Percentiles rank a stretch among this genome's conserved stretches.
These are phyloP conservation scores for Dryomyza anilis DNA, from an alignment of 2,888 invertebrate genomes.

Conservation along the genomic window DNA sequence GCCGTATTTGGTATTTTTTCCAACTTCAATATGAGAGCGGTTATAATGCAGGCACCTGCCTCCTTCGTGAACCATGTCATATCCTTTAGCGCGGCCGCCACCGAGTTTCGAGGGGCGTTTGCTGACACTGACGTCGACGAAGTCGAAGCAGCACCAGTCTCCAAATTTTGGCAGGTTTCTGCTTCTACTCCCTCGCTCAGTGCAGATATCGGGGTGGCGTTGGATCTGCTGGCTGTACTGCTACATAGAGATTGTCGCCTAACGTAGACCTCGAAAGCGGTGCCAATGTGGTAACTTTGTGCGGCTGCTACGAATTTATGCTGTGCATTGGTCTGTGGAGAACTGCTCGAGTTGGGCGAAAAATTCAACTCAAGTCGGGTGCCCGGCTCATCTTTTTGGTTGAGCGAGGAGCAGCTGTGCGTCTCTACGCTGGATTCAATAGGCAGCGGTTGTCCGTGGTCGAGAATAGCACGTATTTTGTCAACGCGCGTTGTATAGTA, in stretches of 20 bases:
- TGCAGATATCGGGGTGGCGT: conserved; percentile 32
- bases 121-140: conserved; percentile 14
- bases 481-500: conserved; percentile 60
- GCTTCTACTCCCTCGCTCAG: conserved; percentile 32
- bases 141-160: neutral
- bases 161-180: neutral
- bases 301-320: conserved; percentile 50
- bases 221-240: conserved; percentile 34
- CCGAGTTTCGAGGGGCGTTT: conserved; percentile 37
- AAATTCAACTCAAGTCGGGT: conserved; percentile 57
- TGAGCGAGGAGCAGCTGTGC: conserved; percentile 40
- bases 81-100: conserved; percentile 51
- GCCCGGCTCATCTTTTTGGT: conserved; percentile 60
- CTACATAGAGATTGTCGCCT: conserved; percentile 57
- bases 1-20: no score
- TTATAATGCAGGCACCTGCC: conserved; percentile 60
- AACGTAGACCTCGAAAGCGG: conserved; percentile 60
- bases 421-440: conserved; percentile 52
- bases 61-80: conserved; percentile 61
- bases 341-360: conserved; percentile 54
- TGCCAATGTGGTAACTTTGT: conserved; percentile 56
- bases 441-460: conserved; percentile 60
- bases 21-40: conserved; percentile 57
- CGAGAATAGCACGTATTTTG: conserved; percentile 60
- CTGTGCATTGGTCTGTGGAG: conserved; percentile 51